These are phyloP conservation scores for rabbit (Oryctolagus cuniculus) DNA, from an alignment of 2,113 vertebrate species.

Conservation along the genomic window DNA sequence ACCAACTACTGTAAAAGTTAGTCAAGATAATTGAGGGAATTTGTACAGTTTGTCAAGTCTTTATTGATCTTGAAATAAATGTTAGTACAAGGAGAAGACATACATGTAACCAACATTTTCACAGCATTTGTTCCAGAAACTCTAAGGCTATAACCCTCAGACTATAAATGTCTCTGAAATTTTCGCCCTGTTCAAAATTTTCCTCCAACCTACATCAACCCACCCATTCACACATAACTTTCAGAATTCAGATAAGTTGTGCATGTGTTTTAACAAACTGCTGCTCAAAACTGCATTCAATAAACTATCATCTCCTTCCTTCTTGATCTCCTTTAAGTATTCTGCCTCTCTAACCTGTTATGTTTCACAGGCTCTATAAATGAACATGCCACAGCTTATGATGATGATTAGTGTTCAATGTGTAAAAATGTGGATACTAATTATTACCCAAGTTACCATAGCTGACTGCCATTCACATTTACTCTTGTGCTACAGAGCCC, in stretches of 20 bases:
- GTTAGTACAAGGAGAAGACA: not conserved
- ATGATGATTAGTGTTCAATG: not conserved
- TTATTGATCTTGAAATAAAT: not conserved
- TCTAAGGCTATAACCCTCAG: not conserved
- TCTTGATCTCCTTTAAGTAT: not conserved
- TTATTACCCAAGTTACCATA: not conserved
- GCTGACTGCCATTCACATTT: not conserved
- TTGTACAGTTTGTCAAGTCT: not conserved
- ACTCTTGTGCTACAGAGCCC: not conserved
- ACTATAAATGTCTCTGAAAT: not conserved
- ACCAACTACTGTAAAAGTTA: not conserved
- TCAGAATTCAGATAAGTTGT: not conserved
- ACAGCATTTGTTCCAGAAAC: not conserved
- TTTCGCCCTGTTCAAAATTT: not conserved
- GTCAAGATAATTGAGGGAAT: not conserved
- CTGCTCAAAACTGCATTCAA: not conserved
- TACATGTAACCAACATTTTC: not conserved
- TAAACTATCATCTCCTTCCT: not conserved
- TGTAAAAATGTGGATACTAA: not conserved
- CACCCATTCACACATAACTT: not conserved
- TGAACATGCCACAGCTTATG: slow-evolving; percentile 8
- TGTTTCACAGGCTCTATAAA: not conserved
- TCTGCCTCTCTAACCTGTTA: not conserved
- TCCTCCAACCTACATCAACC: not conserved
- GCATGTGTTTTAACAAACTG: not conserved